phyloP scores from a whole-genome alignment of 2,113 vertebrate genomes.

The Onychostoma macrolepis region DNA sequence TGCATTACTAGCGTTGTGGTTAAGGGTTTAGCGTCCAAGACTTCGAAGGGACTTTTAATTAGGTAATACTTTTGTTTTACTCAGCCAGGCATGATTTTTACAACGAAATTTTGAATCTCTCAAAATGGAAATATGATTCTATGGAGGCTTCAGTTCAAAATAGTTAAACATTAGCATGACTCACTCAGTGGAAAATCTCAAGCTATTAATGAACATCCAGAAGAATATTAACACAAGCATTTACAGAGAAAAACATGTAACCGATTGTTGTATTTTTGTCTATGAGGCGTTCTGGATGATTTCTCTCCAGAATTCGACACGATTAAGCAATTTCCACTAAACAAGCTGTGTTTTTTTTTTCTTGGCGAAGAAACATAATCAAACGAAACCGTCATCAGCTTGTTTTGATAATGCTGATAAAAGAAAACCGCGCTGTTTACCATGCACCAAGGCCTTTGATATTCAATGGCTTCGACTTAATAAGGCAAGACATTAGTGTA shows the following conservation, averaged over 20 bases:
- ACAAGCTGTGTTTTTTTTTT: neutral
- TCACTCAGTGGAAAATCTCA: conserved; percentile 33
- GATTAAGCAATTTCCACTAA: conserved; percentile 20
- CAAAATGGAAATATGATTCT: conserved; percentile 9
- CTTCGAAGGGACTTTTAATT: conserved; percentile 8
- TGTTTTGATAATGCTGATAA: conserved; percentile 33
- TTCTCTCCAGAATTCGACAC: conserved; percentile 2
- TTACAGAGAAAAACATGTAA: conserved; percentile 28
- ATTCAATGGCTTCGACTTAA: conserved; percentile 36
- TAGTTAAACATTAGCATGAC: conserved; percentile 33
- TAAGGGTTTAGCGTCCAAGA: conserved; percentile 28
- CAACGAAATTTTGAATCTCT: neutral
- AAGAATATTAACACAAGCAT: conserved; percentile 28
- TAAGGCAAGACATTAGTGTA: conserved; percentile 59
- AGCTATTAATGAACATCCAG: conserved; percentile 38
- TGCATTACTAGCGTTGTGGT: conserved; percentile 10
- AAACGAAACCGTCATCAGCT: conserved; percentile 31
- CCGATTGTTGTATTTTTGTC: neutral
- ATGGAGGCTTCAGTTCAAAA: neutral
- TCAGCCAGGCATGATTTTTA: neutral
- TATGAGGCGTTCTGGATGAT: conserved; percentile 10
- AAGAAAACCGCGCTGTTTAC: neutral
- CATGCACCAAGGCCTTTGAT: conserved; percentile 33
- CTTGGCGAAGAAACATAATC: conserved; percentile 5
- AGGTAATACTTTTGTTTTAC: neutral